Evolutionary conservation across 2,113 vertebrate genomes (phyloP), one percentile per base, ranked within the genome.

Genomic region (Percopsis transmontana): DNA sequence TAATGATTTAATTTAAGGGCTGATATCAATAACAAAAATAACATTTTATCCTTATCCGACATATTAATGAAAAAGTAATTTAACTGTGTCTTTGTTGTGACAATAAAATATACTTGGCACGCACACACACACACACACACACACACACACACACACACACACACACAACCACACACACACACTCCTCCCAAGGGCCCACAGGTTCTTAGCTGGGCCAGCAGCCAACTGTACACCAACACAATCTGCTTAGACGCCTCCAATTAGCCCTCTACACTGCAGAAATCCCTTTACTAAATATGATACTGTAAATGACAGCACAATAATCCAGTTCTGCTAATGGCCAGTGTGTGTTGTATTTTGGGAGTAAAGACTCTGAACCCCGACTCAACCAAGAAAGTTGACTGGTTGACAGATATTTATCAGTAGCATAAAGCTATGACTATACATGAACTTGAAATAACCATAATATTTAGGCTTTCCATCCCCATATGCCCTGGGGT

Each of bases 281-380:
- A 83, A 89, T 88, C 86, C 70, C 77, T 85, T 87, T 83, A 76
- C 50, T 66, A 83, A 75, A 85, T 87, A 84, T 85, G 81, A 87
- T 79, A 87, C 72, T 86, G 80, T 79, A 87, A 82, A 75, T 23
- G 61, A 62, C 70, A 66, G 63, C 41, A 11, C 24, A 66, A 48
- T 87, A 85, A 88, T 89, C 84, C 74, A 73, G 52, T 27, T 59
- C 72, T 77, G 58, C 51, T 87, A 86, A 89, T 87, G 67, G 44
- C 56, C 58, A 56, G 50, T 2, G 40, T 63, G 47, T 41, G 62
- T 39, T 47, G 44, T 59, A 61, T 8, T 23, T 60, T 47, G 68
- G 54, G 24, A 27, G n/a, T 21, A 12, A 68, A 50, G 5, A 68
- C 62, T 70, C 41, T 41, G 15, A 60, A 40, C 51, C 21, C 13